Evolutionary conservation across 2,888 invertebrate genomes (phyloP), one percentile per base, ranked within the genome.

Genomic region (Oegoconia quadripuncta): DNA sequence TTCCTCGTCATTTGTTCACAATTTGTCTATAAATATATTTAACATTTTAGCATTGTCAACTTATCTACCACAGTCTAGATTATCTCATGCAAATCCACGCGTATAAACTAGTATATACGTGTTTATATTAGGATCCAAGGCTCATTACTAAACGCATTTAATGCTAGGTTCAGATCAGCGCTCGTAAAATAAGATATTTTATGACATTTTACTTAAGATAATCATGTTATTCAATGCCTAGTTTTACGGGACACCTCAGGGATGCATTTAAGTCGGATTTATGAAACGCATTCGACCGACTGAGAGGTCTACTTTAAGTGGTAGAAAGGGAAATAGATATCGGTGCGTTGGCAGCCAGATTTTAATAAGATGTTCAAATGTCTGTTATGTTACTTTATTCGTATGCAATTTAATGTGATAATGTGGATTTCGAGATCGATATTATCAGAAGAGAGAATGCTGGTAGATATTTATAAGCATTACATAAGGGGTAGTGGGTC

Each of bases 61-160:
- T 8, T 35, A 14, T 8, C n/a, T 9, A n/a, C 9, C 12, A 5
- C 12, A 13, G 12, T 4, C 25, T 6, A 2, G 27, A 26, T 39
- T 37, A 43, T 42, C 39, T 18, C 50, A 40, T 28, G 42, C 45
- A 42, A 46, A 55, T 18, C 45, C 52, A 36, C 29, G 36, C 22
- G 39, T 23, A 46, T 47, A 44, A 29, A 26, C 48, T 44, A 48
- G 54, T 48, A 36, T 29, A 42, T 34, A 35, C 39, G 39, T 43
- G 46, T 55, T 51, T 50, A 50, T 52, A 39, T 35, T 34, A 41
- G 41, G 33, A 34, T 36, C 34, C 40, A 32, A 32, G 30, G 39
- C 50, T 54, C 70, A 57, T 67, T 67, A 69, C 55, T 57, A 62
- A 52, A 48, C 52, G 51, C 61, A 64, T 68, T 69, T 65, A 64